Evolutionary conservation across 2,888 invertebrate species (phyloP).

Genomic region (Laspeyria flexula): DNA sequence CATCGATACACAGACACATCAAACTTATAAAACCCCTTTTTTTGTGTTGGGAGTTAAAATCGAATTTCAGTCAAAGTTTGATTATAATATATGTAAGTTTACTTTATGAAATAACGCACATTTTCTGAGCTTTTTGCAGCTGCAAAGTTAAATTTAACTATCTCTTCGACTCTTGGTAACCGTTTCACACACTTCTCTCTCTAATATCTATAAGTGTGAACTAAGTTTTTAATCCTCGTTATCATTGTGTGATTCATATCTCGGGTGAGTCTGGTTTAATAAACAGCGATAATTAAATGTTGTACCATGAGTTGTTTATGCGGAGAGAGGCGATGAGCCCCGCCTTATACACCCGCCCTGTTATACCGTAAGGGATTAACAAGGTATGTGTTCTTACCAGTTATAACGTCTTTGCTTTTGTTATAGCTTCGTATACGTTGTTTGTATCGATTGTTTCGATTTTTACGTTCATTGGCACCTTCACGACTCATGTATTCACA

Average conservation of each 20-base stretch:
- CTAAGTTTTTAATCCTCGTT: slow-evolving; percentile 65
- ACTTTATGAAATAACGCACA: too few relatives aligned
- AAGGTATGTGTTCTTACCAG: slow-evolving; percentile 38
- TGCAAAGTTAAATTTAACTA: too few relatives aligned
- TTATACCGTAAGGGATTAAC: slow-evolving; percentile 72
- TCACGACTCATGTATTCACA: too few relatives aligned
- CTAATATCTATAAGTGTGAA: slow-evolving; percentile 70
- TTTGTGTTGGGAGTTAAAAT: too few relatives aligned
- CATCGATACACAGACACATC: too few relatives aligned
- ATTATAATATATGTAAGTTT: too few relatives aligned
- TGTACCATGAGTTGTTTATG: slow-evolving; percentile 82
- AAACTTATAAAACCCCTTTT: too few relatives aligned
- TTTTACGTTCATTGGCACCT: not conserved
- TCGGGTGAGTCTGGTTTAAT: slow-evolving; percentile 77
- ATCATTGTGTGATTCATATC: slow-evolving; percentile 70
- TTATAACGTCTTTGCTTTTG: slow-evolving; percentile 14
- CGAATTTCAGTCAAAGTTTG: too few relatives aligned
- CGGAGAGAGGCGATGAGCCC: slow-evolving; percentile 61
- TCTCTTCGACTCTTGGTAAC: too few relatives aligned
- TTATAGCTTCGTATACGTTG: not conserved
- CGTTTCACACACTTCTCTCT: too few relatives aligned
- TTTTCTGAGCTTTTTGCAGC: too few relatives aligned
- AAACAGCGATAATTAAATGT: slow-evolving; percentile 84
- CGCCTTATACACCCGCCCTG: slow-evolving; percentile 70
- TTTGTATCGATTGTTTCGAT: not conserved